phyloP scores from a whole-genome alignment of 2,113 vertebrate species.

The Neolamprologus hecqui region DNA sequence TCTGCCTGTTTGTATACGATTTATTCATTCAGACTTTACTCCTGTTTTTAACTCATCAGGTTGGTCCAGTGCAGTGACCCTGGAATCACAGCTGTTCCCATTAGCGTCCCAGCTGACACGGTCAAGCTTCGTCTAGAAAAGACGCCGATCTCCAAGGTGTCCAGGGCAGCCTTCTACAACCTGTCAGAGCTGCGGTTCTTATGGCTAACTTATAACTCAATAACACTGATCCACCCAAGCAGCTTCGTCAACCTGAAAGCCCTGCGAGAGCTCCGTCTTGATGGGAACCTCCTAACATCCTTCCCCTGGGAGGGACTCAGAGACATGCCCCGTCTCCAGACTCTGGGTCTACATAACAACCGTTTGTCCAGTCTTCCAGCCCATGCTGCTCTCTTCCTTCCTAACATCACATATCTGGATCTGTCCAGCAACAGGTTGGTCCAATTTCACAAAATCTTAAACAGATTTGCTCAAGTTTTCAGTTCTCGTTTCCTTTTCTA shows the following conservation, averaged over 20 bases:
- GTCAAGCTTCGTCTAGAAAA: slow-evolving; percentile 86
- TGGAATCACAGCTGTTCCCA: slow-evolving; percentile 79
- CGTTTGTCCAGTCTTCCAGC: slow-evolving; percentile 76
- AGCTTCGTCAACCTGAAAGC: slow-evolving; percentile 86
- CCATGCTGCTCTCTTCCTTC: slow-evolving; percentile 75
- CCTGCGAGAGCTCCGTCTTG: slow-evolving; percentile 84
- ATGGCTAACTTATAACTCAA: slow-evolving; percentile 84
- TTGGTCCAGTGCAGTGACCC: slow-evolving; percentile 82
- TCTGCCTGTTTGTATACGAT: background rate
- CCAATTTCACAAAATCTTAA: background rate
- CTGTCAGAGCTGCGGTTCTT: slow-evolving; percentile 81
- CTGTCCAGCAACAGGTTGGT: slow-evolving; percentile 86
- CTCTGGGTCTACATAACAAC: slow-evolving; percentile 86
- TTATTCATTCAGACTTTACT: background rate
- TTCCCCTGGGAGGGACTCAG: slow-evolving; percentile 88
- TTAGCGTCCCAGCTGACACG: slow-evolving; percentile 79
- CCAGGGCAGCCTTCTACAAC: slow-evolving; percentile 85
- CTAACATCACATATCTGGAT: slow-evolving; percentile 84
- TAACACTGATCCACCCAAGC: slow-evolving; percentile 76
- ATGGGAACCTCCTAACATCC: slow-evolving; percentile 79
- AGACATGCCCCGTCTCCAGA: slow-evolving; percentile 81
- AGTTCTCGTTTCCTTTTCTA: background rate
- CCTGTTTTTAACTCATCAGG: slow-evolving; percentile 52
- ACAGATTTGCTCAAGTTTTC: background rate
- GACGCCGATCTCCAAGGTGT: slow-evolving; percentile 76